phyloP scores from a whole-genome alignment of 2,888 invertebrate species.

The Lasioglossum calceatum region DNA sequence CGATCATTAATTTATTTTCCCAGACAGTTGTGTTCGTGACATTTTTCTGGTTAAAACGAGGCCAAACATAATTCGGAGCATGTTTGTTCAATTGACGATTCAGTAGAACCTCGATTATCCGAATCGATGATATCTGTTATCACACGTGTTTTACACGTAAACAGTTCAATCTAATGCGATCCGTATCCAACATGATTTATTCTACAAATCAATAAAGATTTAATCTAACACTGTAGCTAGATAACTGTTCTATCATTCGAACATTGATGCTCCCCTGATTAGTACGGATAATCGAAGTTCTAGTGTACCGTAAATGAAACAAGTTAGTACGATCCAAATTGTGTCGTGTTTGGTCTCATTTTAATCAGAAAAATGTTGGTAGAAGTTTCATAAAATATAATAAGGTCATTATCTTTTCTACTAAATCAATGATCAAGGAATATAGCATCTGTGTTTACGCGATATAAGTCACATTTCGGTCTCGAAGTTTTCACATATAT shows the following conservation, averaged over 20 bases:
- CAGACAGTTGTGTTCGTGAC: not conserved
- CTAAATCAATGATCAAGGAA: not conserved
- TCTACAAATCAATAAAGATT: not conserved
- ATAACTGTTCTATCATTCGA: not conserved
- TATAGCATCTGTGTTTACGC: not conserved
- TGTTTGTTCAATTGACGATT: not conserved
- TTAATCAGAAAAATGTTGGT: not conserved
- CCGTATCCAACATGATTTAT: slow-evolving; percentile 5
- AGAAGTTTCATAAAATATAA: not conserved
- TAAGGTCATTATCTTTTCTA: not conserved
- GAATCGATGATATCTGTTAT: not conserved
- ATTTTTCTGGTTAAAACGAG: not conserved
- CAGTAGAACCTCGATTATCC: not conserved
- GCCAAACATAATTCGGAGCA: not conserved
- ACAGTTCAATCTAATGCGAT: not conserved
- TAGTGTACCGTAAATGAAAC: not conserved
- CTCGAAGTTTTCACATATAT: not conserved
- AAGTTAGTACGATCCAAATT: not conserved
- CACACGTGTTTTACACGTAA: not conserved
- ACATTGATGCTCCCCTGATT: not conserved
- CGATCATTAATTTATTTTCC: not conserved
- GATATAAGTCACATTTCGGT: not conserved
- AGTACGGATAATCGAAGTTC: not conserved
- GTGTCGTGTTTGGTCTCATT: not conserved
- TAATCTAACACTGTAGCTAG: not conserved